Evolutionary conservation across 2,888 invertebrate species (phyloP).

Genomic region (Tricholauxania praeusta): DNA sequence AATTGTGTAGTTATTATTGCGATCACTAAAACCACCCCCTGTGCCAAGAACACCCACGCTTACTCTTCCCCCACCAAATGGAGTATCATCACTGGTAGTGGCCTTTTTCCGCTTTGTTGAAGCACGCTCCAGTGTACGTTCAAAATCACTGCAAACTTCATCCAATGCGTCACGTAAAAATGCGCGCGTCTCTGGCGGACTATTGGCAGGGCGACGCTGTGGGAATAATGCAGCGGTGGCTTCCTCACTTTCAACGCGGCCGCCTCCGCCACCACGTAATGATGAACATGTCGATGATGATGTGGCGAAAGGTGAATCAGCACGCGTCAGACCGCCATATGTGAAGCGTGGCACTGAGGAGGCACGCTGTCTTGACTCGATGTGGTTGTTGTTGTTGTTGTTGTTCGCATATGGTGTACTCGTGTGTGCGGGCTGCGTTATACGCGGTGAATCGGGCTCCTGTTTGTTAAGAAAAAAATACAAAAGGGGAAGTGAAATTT

Average conservation of each 20-base stretch:
- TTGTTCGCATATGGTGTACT: constrained; percentile 32
- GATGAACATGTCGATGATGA: constrained; percentile 62
- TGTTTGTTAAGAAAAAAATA: not conserved
- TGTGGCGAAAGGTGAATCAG: constrained; percentile 63
- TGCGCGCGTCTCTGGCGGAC: constrained; percentile 65
- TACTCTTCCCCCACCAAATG: constrained; percentile 28
- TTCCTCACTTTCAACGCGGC: constrained; percentile 54
- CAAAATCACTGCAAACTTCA: constrained; percentile 78
- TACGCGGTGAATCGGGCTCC: constrained; percentile 41
- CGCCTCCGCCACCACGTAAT: constrained; percentile 50
- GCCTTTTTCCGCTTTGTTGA: constrained; percentile 63
- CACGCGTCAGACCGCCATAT: constrained; percentile 52
- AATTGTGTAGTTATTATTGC: constrained; percentile 57
- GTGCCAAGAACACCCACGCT: constrained; percentile 21
- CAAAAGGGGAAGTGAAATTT: not conserved
- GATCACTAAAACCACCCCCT: constrained; percentile 54
- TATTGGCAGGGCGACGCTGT: constrained; percentile 52
- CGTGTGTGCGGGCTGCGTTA: constrained; percentile 42
- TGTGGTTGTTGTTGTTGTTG: constrained; percentile 26
- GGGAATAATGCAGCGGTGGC: constrained; percentile 38
- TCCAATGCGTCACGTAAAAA: constrained; percentile 69
- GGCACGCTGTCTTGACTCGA: constrained; percentile 53
- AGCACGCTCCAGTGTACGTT: constrained; percentile 75
- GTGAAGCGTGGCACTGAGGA: constrained; percentile 62
- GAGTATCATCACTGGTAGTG: constrained; percentile 26